A percentile compares a stretch with the other conserved stretches of the same genome.
phyloP scores from a whole-genome alignment of 2,113 vertebrate genomes.

The Macaca fascicularis region T2T-MFA8v1.1 NC_088377.1:28315501-28316000 shows the following conservation, averaged over 20 bases:
- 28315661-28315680: background rate
- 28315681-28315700: background rate
- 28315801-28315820: background rate
- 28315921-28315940: background rate
- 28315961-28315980: background rate
- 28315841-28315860: background rate
- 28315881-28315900: background rate
- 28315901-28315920: background rate
- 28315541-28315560: background rate
- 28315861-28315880: background rate
- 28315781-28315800: background rate
- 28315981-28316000: background rate
- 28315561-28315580: background rate
- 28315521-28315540: background rate
- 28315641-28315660: background rate
- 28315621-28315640: background rate
- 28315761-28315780: background rate
- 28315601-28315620: background rate
- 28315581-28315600: background rate
- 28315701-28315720: background rate
- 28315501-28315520: background rate
- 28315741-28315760: background rate
- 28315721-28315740: background rate
- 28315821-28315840: background rate
- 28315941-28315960: background rate